Evolutionary conservation across 2,113 vertebrate genomes (phyloP), one percentile per base, ranked within the genome.

Genomic region (Struthidea cinerea): DNA sequence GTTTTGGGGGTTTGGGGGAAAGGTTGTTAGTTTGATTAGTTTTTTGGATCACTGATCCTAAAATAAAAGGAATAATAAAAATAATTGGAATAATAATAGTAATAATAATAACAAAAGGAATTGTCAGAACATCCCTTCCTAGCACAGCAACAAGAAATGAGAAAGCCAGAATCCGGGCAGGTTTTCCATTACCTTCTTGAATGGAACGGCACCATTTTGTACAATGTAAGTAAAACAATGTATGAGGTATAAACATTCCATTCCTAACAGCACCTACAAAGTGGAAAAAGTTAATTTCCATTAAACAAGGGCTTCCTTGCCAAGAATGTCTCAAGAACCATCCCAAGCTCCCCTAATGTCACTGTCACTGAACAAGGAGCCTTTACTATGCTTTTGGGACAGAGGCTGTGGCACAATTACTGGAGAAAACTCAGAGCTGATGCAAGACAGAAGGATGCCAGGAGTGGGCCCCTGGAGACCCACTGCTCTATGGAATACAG

Each of bases 21-120:
- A 47, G 18, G 22, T 4, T 32, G 11, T 12, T 42, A 7, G 17
- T 50, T 61, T 22, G 4, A 6, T 53, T 41, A 0, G 0, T 3
- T 41, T 89, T 84, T 92, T 55, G 63, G 20, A 32, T 35, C 41
- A 70, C 21, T 55, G 13, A 49, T 5, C 16, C 27, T 50, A 71
- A 87, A 90, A 49, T 27, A 65, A 57, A 57, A 56, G 5, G 10
- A 63, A 16, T 3, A 30, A 52, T 12, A 60, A 68, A 42, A 76
- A 77, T 18, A 50, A 35, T 42, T 16, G 2, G 6, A 39, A 33
- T 28, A 63, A 24, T 14, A 55, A 32, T 20, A n/a, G 18, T 30
- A 47, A 22, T 35, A 52, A 13, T 24, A 44, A 35, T 49, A 49
- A 18, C 19, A 47, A 32, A 17, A 47, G 7, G 7, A 78, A 37